These are phyloP conservation scores for Oxyruncus cristatus DNA, from an alignment of 2,113 vertebrate genomes.

Conservation along the genomic window DNA sequence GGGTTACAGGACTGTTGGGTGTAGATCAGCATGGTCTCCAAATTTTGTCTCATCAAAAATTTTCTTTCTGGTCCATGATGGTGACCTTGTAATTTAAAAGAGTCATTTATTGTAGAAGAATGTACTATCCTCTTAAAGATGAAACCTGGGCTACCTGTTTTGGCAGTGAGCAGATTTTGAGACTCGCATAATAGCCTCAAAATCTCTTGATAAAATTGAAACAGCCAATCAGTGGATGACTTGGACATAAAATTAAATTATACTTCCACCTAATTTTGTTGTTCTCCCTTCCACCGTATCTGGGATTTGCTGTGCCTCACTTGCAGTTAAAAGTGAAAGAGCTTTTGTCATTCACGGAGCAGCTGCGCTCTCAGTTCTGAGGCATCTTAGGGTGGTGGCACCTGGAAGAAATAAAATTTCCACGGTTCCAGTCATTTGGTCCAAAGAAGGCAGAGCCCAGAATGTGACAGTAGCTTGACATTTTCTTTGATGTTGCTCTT, in stretches of 20 bases:
- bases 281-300: neutral
- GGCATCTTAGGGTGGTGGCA: neutral
- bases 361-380: neutral
- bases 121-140: neutral
- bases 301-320: neutral
- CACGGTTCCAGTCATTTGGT: neutral
- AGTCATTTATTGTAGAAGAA: neutral
- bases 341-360: neutral
- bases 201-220: neutral
- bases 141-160: neutral
- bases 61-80: neutral
- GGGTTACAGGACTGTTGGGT: neutral
- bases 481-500: neutral
- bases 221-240: neutral
- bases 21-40: neutral
- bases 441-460: neutral
- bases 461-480: fast-evolving
- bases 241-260: neutral
- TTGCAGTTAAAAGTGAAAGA: neutral
- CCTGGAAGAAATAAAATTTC: neutral
- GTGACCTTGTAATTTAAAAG: neutral
- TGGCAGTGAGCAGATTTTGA: neutral
- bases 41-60: neutral
- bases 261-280: neutral
- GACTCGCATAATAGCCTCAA: neutral